These are phyloP conservation scores for Ictalurus punctatus DNA, from an alignment of 2,113 vertebrate genomes.

Conservation along the genomic window DNA sequence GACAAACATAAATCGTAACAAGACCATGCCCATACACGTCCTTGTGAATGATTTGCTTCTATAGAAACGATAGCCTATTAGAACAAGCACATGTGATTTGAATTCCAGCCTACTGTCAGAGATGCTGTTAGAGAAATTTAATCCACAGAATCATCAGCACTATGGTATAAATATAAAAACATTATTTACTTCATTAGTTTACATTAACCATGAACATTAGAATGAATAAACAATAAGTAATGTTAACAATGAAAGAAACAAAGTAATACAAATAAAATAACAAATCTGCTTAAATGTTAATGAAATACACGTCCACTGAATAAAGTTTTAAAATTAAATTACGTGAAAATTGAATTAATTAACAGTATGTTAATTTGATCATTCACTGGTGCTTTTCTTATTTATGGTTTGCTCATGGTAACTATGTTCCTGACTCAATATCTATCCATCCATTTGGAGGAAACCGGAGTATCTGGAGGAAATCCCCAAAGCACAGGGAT, in stretches of 20 bases:
- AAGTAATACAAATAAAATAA: neutral
- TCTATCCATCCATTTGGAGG: too few relatives aligned
- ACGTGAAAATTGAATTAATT: neutral
- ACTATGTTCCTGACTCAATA: too few relatives aligned
- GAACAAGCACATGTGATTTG: neutral
- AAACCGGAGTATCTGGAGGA: too few relatives aligned
- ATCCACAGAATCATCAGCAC: neutral
- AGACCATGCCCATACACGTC: neutral
- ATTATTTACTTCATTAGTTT: too few relatives aligned
- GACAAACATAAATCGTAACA: neutral
- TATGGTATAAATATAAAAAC: neutral
- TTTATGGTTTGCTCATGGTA: neutral
- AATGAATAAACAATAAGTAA: neutral
- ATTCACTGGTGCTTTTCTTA: neutral
- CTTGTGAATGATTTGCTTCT: neutral
- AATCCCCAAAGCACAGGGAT: too few relatives aligned
- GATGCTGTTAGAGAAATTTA: neutral
- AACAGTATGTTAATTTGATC: neutral
- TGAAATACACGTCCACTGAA: neutral
- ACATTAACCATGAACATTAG: neutral
- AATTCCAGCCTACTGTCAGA: neutral
- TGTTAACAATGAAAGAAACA: too few relatives aligned
- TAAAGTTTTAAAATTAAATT: neutral
- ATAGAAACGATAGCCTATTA: neutral
- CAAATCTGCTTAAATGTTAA: neutral